Base-by-base conservation (phyloP, 2,113 vertebrate genomes). In the Oncorhynchus kisutch region DNA sequence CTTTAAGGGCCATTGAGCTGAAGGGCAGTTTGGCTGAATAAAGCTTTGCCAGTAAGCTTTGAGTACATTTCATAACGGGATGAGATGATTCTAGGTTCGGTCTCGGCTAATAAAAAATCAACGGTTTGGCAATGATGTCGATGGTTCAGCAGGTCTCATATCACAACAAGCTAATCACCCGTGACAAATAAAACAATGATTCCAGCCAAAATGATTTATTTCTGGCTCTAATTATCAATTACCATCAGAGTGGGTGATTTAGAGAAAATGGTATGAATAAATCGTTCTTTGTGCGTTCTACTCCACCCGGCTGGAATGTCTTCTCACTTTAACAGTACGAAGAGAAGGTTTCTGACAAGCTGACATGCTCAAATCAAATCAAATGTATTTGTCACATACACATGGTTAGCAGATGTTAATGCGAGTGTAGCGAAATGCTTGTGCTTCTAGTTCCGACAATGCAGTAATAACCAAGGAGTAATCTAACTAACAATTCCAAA, bases 121-220 rank as follows among this genome's bases (percentile, higher is more conserved):
- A 71, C 67, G 67, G 25, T 67, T 25, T 67, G 60, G 68, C 48
- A 25, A n/a, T 60, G 59, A 71, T 71, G 59, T 66, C 11, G 67
- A 75, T 66, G 20, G 73, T 24, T 14, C 60, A 34, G 25, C 12
- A 20, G 34, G 22, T 22, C 13, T 22, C 25, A 14, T 64, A 22
- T 45, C 31, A 45, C 3, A 6, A 65, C 59, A 73, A 65, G 72
- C 22, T 64, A 45, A 48, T 73, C 57, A 64, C 5, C 29, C 24
- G 13, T 73, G 72, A 62, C 29, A 73, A 51, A 57, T 59, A 18
- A n/a, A 57, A 71, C 70, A 31, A 31, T 22, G 57, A 34, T 16
- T 12, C 14, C 4, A 60, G 71, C 51, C 71, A 60, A 59, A 60
- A n/a, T 31, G 2, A 72, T 34, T 27, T 59, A 18, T 54, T 54